Evolutionary conservation across 2,888 invertebrate species (phyloP).

Genomic region (Alentia gelatinosa): DNA sequence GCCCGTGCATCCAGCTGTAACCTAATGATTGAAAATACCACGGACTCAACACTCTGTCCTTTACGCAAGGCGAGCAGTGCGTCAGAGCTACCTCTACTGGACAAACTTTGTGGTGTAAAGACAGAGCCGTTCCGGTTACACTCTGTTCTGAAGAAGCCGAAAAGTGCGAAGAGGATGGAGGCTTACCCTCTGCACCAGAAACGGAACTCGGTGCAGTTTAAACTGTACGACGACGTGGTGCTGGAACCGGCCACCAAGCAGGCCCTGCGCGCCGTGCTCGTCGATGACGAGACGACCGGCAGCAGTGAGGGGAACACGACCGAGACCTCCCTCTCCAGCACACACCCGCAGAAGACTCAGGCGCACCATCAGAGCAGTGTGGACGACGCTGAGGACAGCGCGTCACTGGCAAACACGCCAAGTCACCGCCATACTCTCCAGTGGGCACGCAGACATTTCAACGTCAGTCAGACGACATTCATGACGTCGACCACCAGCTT

Average conservation of each 20-base stretch:
- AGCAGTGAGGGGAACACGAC: constrained; percentile 53
- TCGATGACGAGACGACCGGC: constrained; percentile 44
- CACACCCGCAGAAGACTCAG: background rate
- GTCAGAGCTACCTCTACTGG: background rate
- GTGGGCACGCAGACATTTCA: constrained; percentile 56
- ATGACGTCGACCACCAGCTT: background rate
- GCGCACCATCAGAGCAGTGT: background rate
- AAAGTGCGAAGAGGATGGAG: background rate
- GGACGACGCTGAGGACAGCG: background rate
- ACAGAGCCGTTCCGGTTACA: constrained; percentile 8
- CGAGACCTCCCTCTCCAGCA: constrained; percentile 54
- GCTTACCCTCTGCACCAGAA: background rate
- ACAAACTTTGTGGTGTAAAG: background rate
- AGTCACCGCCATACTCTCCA: constrained; percentile 34
- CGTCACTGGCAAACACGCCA: background rate
- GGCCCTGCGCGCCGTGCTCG: background rate
- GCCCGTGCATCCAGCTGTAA: background rate
- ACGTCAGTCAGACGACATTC: background rate
- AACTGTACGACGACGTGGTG: constrained; percentile 42
- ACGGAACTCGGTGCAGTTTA: constrained; percentile 47
- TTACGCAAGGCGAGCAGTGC: background rate
- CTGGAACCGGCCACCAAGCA: background rate
- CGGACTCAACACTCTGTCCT: background rate
- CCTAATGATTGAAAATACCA: background rate
- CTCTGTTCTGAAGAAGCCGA: constrained; percentile 41